Conservation (phyloP, 2,113 vertebrate genomes). For the Elaphurus davidianus region DNA sequence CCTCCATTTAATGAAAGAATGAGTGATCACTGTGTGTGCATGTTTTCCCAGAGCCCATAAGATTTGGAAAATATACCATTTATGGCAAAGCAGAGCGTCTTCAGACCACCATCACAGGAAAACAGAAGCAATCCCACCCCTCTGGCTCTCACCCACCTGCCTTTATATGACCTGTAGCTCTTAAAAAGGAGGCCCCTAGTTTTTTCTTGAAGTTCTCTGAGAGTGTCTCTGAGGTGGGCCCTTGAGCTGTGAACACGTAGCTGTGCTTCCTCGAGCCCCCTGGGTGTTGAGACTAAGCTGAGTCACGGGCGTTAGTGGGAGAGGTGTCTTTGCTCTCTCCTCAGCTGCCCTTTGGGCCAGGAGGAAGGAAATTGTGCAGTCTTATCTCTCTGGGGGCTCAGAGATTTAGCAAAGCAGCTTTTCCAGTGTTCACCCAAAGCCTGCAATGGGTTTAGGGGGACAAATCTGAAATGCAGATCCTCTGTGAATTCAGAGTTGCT, state of each 20-base stretch:
- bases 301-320: neutral
- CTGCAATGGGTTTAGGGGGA: neutral
- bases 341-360: neutral
- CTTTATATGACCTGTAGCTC: neutral
- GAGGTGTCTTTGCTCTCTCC: neutral
- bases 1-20: neutral
- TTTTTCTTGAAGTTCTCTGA: neutral
- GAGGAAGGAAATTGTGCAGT: neutral
- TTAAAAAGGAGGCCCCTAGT: neutral
- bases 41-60: neutral
- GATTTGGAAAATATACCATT: neutral
- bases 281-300: neutral
- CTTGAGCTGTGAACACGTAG: rapidly evolving
- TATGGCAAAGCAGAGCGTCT: rapidly evolving
- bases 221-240: neutral
- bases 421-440: neutral
- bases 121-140: neutral
- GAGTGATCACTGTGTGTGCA: too few relatives aligned
- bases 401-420: neutral
- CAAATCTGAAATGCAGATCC: neutral
- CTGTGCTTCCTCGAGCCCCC: too few relatives aligned
- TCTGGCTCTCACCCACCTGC: neutral
- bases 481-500: neutral
- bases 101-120: neutral
- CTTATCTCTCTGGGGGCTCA: neutral